Conservation (phyloP, 2,113 vertebrate genomes). For the Chionomys nivalis region DNA sequence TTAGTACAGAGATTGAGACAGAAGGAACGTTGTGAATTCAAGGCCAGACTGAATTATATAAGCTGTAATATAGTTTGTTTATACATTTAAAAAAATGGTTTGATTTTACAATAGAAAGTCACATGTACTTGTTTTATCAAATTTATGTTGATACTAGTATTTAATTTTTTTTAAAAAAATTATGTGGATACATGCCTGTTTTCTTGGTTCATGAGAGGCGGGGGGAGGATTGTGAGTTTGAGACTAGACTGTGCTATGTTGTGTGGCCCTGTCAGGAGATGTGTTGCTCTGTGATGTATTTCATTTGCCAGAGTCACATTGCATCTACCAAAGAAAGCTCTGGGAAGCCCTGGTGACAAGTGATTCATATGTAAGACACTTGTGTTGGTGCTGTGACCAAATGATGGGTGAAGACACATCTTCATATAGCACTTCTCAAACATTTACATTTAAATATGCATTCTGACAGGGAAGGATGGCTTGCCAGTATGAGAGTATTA, state of each 20-base stretch:
- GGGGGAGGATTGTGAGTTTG: background rate
- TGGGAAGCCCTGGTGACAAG: background rate
- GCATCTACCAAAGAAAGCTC: background rate
- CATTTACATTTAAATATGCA: constrained; percentile 25
- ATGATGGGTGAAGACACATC: background rate
- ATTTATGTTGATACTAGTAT: background rate
- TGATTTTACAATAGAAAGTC: background rate
- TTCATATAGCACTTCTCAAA: background rate
- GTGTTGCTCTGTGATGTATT: background rate
- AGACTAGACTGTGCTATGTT: background rate
- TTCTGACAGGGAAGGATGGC: background rate
- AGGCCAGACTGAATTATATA: background rate
- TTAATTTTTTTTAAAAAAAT: background rate
- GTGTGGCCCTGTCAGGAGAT: background rate
- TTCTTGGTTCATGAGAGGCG: background rate
- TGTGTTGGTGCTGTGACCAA: background rate
- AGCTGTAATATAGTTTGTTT: background rate
- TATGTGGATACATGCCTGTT: background rate
- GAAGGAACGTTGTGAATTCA: background rate
- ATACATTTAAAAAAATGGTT: background rate
- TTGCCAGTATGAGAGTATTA: background rate
- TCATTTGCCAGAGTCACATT: background rate
- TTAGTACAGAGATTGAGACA: background rate
- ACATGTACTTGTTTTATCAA: background rate
- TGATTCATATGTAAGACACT: background rate